These are phyloP conservation scores for Penaeus chinensis DNA, from an alignment of 1,140 invertebrate species.

Conservation along the genomic window DNA sequence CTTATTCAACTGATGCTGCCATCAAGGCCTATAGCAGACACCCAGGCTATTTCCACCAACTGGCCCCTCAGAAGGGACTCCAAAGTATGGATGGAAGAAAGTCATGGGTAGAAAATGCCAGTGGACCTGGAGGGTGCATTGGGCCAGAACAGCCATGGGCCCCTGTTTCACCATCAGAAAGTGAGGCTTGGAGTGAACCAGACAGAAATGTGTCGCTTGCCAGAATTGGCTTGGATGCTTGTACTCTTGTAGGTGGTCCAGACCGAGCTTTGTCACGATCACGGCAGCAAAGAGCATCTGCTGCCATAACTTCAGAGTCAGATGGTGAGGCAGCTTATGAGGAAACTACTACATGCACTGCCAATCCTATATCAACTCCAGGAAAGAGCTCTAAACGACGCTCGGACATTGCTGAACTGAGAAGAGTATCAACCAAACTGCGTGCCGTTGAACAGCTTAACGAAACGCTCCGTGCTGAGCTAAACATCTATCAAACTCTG, in stretches of 20 bases:
- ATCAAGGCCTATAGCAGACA: slow-evolving; percentile 49
- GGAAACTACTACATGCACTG: slow-evolving; percentile 19
- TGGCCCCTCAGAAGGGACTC: background rate
- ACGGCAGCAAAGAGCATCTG: slow-evolving; percentile 33
- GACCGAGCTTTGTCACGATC: slow-evolving; percentile 56
- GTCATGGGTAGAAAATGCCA: background rate
- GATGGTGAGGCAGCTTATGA: slow-evolving; percentile 54
- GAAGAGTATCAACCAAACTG: slow-evolving; percentile 64
- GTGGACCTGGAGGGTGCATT: background rate
- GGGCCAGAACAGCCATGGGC: slow-evolving; percentile 39
- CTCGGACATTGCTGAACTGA: slow-evolving; percentile 63
- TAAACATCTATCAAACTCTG: slow-evolving; percentile 64
- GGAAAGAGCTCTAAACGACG: slow-evolving; percentile 57
- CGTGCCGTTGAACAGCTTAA: slow-evolving; percentile 67
- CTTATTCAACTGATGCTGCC: slow-evolving; percentile 54
- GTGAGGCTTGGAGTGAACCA: slow-evolving; percentile 86
- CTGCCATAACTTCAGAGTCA: slow-evolving; percentile 61
- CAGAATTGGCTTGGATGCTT: slow-evolving; percentile 76
- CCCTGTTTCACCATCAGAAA: slow-evolving; percentile 66
- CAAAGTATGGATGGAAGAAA: background rate
- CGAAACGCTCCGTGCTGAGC: slow-evolving; percentile 68
- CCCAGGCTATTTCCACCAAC: slow-evolving; percentile 37
- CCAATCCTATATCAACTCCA: slow-evolving; percentile 3
- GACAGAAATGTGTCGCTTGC: slow-evolving; percentile 82
- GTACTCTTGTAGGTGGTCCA: slow-evolving; percentile 38